A percentile compares a stretch with the other conserved stretches of the same genome.
Conservation (phyloP, 1,140 invertebrate species). For the Achatina immaculata region DNA sequence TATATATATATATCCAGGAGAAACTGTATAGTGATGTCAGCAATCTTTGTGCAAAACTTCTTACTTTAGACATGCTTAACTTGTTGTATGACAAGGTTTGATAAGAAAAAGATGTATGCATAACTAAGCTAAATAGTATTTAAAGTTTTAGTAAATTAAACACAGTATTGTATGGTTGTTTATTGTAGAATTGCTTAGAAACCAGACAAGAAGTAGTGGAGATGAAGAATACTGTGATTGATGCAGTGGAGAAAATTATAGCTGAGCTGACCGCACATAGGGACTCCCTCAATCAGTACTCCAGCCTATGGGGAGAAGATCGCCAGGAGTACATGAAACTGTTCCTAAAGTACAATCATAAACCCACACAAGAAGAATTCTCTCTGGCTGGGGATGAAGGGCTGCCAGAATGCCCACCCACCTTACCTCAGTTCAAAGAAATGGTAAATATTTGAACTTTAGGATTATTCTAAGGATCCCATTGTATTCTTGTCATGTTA, state of each 20-base stretch:
- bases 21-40: no score
- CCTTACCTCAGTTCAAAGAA: constrained; percentile 90
- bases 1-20: no score
- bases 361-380: constrained; percentile 86
- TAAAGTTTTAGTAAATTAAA: no score
- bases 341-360: constrained; percentile 89
- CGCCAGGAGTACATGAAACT: constrained; percentile 87
- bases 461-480: no score
- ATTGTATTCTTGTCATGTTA: no score
- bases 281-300: constrained; percentile 69
- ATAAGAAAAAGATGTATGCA: no score
- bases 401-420: constrained; percentile 77
- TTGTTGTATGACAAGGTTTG: no score
- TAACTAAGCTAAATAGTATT: neutral
- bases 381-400: constrained; percentile 78
- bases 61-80: no score
- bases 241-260: constrained; percentile 68
- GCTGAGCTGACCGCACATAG: constrained; percentile 68
- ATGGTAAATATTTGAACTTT: constrained; percentile 76
- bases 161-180: no score
- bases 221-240: constrained; percentile 69
- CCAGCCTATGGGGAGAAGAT: constrained; percentile 93
- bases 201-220: constrained; percentile 58
- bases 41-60: no score
- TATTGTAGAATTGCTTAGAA: constrained; percentile 67